These are phyloP conservation scores for Agelastica alni DNA, from an alignment of 2,888 invertebrate species.

Conservation along the genomic window DNA sequence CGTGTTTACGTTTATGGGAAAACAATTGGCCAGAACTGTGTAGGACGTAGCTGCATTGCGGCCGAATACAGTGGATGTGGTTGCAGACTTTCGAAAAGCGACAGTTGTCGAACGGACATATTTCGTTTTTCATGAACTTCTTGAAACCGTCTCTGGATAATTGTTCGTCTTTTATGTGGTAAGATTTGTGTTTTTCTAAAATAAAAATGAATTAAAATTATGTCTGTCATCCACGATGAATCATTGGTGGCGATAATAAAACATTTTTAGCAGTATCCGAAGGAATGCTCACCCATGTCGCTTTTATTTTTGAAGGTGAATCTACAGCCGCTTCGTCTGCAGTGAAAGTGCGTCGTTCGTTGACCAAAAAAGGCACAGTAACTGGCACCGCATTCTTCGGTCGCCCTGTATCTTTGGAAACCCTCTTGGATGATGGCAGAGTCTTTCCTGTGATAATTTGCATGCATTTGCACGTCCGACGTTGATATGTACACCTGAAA, in stretches of 20 bases:
- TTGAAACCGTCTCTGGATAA: constrained; percentile 95
- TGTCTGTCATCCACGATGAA: too few relatives aligned
- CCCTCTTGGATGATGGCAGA: constrained; percentile 97
- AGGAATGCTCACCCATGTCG: constrained; percentile 88
- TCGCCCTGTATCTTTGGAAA: constrained; percentile 94
- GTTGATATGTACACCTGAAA: constrained; percentile 94
- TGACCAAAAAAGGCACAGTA: constrained; percentile 93
- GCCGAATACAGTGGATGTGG: constrained; percentile 97
- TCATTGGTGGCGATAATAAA: too few relatives aligned
- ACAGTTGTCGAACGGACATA: constrained; percentile 89
- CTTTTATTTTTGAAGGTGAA: constrained; percentile 99
- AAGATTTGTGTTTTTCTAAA: constrained; percentile 97
- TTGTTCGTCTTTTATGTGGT: constrained; percentile 97
- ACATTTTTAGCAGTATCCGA: too few relatives aligned
- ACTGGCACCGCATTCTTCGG: constrained; percentile 91
- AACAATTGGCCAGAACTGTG: constrained; percentile 96
- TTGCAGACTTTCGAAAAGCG: constrained; percentile 94
- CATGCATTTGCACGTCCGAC: constrained; percentile 99
- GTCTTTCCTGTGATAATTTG: constrained; percentile 97
- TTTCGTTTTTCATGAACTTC: constrained; percentile 97
- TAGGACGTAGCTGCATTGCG: constrained; percentile 92
- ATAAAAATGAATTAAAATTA: too few relatives aligned
- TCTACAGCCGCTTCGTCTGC: constrained; percentile 85
- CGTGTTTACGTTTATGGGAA: constrained; percentile 97
- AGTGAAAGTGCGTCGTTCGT: constrained; percentile 97